phyloP scores from a whole-genome alignment of 1,140 invertebrate species.

The Monomorium pharaonis region DNA sequence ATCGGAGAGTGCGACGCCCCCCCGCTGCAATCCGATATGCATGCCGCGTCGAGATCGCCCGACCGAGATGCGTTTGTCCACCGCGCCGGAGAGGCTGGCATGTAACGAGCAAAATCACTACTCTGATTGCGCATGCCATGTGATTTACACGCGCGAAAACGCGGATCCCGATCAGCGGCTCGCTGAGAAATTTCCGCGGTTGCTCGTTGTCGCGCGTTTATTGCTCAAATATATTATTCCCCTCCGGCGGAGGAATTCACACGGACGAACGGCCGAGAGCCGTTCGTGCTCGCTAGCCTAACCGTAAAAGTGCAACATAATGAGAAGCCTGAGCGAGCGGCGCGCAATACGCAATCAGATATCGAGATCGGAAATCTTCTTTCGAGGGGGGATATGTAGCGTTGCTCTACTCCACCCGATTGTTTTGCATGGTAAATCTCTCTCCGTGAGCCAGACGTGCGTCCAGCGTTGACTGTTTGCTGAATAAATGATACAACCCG shows the following conservation, averaged over 20 bases:
- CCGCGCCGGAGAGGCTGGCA: not conserved
- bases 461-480: slow-evolving; percentile 54
- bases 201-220: not conserved
- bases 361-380: slow-evolving; percentile 19
- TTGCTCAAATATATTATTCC: not conserved
- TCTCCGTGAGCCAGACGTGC: not conserved
- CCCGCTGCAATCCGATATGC: slow-evolving; percentile 30
- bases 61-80: slow-evolving; percentile 31
- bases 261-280: too few species aligned
- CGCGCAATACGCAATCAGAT: not conserved
- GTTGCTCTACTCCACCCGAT: not conserved
- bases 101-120: slow-evolving; percentile 33
- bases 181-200: not conserved
- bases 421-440: slow-evolving; percentile 47
- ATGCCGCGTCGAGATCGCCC: slow-evolving; percentile 8
- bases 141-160: slow-evolving; percentile 15
- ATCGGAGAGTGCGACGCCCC: not conserved
- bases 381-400: not conserved
- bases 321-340: not conserved
- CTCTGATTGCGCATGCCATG: slow-evolving; percentile 23
- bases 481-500: slow-evolving; percentile 72
- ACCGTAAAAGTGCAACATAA: not conserved
- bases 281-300: not conserved
- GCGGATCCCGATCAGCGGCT: not conserved
- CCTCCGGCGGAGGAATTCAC: too few species aligned